Evolutionary conservation across 2,888 invertebrate species (phyloP).

Genomic region (Tiliacea citrago): DNA sequence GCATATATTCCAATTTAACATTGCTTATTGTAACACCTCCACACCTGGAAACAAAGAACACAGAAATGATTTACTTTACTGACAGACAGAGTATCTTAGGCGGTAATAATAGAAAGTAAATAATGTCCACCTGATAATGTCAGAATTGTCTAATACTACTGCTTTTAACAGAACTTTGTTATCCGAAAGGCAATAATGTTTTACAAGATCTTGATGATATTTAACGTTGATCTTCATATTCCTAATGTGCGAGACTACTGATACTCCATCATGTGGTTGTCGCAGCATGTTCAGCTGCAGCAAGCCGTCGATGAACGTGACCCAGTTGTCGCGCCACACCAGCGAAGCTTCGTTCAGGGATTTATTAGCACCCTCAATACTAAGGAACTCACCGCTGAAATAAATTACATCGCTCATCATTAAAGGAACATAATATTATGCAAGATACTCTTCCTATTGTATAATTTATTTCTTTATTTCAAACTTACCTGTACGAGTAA

Average conservation of each 20-base stretch:
- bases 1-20: conserved; percentile 62
- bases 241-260: conserved; percentile 89
- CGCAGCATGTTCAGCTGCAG: conserved; percentile 93
- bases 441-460: not conserved
- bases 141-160: conserved; percentile 40
- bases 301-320: conserved; percentile 95
- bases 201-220: conserved; percentile 49
- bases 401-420: not conserved
- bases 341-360: conserved; percentile 74
- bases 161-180: conserved; percentile 54
- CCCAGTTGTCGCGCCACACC: conserved; percentile 94
- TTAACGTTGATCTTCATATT: conserved; percentile 64
- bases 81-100: not conserved
- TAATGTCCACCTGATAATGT: conserved; percentile 61
- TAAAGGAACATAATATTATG: too few species aligned
- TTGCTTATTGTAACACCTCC: conserved; percentile 69
- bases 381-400: conserved; percentile 72
- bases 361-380: conserved; percentile 63
- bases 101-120: not conserved
- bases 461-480: not conserved
- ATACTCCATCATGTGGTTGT: conserved; percentile 90
- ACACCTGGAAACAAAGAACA: conserved; percentile 64
- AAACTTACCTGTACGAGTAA: conserved; percentile 42
- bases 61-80: not conserved
- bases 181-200: not conserved